Conservation (phyloP, 2,797 vertebrate genomes). For the Falco peregrinus region DNA sequence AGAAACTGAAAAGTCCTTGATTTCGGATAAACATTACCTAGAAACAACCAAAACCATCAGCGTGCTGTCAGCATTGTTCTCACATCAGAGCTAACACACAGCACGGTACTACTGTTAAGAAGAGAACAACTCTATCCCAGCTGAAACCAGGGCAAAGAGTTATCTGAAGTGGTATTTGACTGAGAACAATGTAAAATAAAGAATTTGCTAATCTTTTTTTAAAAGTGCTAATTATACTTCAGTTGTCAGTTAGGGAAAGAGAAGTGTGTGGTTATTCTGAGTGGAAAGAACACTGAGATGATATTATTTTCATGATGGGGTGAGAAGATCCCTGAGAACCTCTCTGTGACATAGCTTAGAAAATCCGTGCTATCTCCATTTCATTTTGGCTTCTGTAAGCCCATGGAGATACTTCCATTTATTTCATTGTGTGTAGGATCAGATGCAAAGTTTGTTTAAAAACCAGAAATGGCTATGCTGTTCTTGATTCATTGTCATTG, state of each 20-base stretch:
- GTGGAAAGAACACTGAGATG: background rate
- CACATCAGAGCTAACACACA: too few species aligned
- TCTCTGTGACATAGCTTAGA: background rate
- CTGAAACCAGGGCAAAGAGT: too few species aligned
- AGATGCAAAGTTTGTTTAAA: background rate
- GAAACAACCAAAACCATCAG: too few species aligned
- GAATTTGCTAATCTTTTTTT: background rate
- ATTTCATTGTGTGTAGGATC: background rate
- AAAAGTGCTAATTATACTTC: background rate
- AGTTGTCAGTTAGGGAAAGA: background rate
- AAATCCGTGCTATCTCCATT: background rate
- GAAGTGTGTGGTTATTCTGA: background rate
- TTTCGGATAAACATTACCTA: too few species aligned
- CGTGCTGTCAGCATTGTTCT: too few species aligned
- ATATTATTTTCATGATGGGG: background rate
- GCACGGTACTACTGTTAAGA: too few species aligned
- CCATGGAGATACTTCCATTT: background rate
- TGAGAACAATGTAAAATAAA: background rate
- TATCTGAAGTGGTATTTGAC: background rate
- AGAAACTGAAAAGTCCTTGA: too few species aligned
- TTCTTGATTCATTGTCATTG: background rate
- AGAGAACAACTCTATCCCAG: too few species aligned
- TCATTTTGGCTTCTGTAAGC: background rate
- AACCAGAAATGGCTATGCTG: background rate
- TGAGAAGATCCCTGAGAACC: background rate